phyloP scores from a whole-genome alignment of 1,140 invertebrate genomes.

The Drosophila sechellia region DNA sequence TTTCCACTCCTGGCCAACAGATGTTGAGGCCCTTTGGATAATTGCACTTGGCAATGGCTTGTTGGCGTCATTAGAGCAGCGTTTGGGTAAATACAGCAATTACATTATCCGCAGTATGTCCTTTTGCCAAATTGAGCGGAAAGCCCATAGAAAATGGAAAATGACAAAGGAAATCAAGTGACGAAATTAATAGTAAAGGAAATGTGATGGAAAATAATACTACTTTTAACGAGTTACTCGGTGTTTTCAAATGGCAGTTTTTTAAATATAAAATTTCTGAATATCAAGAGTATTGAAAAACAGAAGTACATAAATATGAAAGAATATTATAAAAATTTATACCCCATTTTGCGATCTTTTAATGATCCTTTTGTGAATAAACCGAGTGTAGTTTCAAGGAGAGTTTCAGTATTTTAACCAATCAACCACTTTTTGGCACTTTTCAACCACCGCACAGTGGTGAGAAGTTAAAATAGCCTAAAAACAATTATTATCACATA shows the following conservation, averaged over 20 bases:
- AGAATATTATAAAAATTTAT: no score
- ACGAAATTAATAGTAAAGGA: conserved; percentile 1
- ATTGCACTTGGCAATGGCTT: conserved; percentile 62
- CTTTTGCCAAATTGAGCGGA: conserved; percentile 75
- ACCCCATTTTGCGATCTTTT: background rate
- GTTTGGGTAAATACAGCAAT: conserved; percentile 66
- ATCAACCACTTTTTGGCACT: conserved; percentile 5
- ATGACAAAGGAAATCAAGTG: background rate
- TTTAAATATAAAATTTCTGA: background rate
- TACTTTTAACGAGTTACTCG: no score
- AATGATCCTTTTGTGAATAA: conserved; percentile 1
- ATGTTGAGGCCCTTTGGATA: conserved; percentile 52
- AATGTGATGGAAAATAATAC: background rate
- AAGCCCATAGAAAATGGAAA: conserved; percentile 21
- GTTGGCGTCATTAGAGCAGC: conserved; percentile 70
- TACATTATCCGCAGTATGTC: conserved; percentile 49
- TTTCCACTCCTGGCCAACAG: conserved; percentile 32
- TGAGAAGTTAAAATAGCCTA: background rate
- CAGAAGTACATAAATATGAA: no score
- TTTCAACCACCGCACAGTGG: conserved; percentile 5
- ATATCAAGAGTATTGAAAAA: no score
- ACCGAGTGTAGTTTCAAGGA: background rate
- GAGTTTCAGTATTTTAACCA: conserved; percentile 1
- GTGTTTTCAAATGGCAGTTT: background rate
- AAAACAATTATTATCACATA: no score